phyloP scores from a whole-genome alignment of 2,888 invertebrate genomes.

The Drosophila neutralis region DNA sequence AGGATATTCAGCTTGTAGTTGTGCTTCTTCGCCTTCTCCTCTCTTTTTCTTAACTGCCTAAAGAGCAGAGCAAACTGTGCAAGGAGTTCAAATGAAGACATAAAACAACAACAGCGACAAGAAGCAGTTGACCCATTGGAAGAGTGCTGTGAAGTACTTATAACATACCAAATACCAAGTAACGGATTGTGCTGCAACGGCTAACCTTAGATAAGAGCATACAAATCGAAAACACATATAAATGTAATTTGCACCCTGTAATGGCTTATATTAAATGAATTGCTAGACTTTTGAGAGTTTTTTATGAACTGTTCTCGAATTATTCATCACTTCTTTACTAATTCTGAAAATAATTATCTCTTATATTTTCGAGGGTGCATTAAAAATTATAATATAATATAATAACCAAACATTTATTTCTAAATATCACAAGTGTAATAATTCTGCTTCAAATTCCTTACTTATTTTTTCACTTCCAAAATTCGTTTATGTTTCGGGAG shows the following conservation, averaged over 20 bases:
- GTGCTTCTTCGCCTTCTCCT: constrained; percentile 1
- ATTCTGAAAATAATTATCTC: background rate
- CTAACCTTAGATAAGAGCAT: background rate
- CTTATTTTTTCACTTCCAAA: background rate
- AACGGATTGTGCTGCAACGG: background rate
- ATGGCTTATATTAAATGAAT: background rate
- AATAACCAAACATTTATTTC: background rate
- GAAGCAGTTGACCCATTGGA: constrained; percentile 50
- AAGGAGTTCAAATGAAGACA: constrained; percentile 67
- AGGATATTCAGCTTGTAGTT: constrained; percentile 66
- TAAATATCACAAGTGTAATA: background rate
- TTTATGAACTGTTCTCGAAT: background rate
- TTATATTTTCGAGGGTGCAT: background rate
- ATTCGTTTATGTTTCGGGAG: background rate
- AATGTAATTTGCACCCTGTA: background rate
- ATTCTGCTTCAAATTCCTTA: background rate
- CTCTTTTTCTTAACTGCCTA: background rate
- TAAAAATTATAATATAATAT: background rate
- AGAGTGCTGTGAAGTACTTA: background rate
- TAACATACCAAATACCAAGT: background rate
- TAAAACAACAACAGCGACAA: constrained; percentile 51
- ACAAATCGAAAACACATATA: background rate
- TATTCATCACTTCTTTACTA: background rate
- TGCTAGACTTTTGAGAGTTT: background rate
- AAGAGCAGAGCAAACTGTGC: constrained; percentile 20